A percentile compares a stretch with the other conserved stretches of the same genome.
These are phyloP conservation scores for Leucoraja erinaceus DNA, from an alignment of 2,113 vertebrate species.

Conservation along the genomic window DNA sequence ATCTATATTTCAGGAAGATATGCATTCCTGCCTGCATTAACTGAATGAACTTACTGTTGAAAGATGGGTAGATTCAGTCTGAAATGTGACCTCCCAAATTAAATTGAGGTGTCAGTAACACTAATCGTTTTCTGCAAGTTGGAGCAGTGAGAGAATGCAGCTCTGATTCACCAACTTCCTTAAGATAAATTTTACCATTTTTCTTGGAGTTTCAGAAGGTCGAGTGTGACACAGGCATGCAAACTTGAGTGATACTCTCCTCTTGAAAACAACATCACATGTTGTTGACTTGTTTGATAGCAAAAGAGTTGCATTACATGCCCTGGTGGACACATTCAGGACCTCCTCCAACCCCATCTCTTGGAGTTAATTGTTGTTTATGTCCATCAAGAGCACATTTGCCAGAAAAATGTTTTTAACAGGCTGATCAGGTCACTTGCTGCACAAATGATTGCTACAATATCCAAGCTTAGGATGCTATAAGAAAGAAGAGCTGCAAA, in stretches of 20 bases:
- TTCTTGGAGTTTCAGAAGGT: background rate
- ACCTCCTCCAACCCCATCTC: background rate
- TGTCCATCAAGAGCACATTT: background rate
- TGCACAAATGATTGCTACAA: background rate
- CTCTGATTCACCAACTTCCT: background rate
- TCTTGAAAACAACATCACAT: background rate
- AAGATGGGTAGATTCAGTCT: background rate
- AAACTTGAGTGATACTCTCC: background rate
- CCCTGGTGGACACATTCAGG: background rate
- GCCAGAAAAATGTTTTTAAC: background rate
- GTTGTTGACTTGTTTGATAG: background rate
- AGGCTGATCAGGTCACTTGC: background rate
- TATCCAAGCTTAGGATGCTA: background rate
- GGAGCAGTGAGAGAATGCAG: background rate
- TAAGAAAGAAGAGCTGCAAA: background rate
- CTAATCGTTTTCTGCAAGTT: background rate
- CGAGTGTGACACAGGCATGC: background rate
- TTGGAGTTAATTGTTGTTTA: background rate
- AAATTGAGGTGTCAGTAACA: too few relatives aligned
- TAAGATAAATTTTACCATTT: background rate
- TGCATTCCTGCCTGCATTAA: background rate
- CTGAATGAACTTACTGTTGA: background rate
- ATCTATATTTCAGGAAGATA: background rate
- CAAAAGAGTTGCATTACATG: background rate
- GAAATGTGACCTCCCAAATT: background rate